Base-by-base conservation (phyloP, 2,888 invertebrate genomes). In the Polyploca ridens region DNA sequence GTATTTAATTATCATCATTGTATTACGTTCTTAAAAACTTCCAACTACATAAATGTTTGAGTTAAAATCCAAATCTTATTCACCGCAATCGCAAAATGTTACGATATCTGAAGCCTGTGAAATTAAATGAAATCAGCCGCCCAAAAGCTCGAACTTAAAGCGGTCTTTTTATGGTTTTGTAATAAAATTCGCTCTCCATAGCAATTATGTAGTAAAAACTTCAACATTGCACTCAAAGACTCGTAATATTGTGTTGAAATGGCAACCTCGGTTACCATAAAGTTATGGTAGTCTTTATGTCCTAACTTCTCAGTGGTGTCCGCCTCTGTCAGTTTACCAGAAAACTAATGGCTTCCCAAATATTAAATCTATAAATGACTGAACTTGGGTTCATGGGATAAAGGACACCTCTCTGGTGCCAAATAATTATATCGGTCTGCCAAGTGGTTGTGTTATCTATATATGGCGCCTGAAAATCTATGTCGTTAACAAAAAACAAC, bases 161-260 rank as follows among this genome's bases (percentile, higher is more conserved):
- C 77, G 74, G 77, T 76, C 68, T 78, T 81, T 46, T 84, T 84
- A 84, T 71, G 77, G 78, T 75, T 74, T 72, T 62, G 75, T 74
- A 75, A 83, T 82, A 83, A 83, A 75, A 72, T 66, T 66, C 65
- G 63, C 70, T 16, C 54, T 74, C 69, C 69, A 72, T 54, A 69
- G 69, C 76, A 77, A 82, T 83, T 81, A 82, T 76, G 79, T 75
- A 77, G 74, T 84, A 83, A 82, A 84, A 82, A 83, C 75, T 82
- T 83, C 75, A 75, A 70, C 77, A 71, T 70, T 64, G 72, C 69
- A 73, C 71, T 76, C 73, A 70, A 69, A 70, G 73, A 72, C 63
- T 70, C 73, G 78, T 82, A 74, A 79, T 73, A 77, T 72, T 64
- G 69, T 38, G 38, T 54, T 19, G 10, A 19, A 54, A 54, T 54